Conservation (phyloP, 1,140 invertebrate genomes). For the Aphelenchoides avenae region DNA sequence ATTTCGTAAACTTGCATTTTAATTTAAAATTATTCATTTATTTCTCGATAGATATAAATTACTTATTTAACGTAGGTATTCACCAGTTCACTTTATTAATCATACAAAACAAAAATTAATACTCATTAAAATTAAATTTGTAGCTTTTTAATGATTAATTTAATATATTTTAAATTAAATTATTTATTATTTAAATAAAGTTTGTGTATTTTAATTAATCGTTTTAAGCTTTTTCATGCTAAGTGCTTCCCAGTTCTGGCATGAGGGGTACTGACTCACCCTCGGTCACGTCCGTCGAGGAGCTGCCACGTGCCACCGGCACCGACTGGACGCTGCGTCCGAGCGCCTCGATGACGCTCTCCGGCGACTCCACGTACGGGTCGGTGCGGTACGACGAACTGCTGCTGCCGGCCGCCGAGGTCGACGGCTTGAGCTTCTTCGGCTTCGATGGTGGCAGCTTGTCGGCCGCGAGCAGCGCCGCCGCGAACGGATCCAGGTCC, state of each 20-base stretch:
- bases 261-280: neutral
- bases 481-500: slow-evolving; percentile 17
- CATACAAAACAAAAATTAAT: too few relatives aligned
- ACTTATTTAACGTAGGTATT: too few relatives aligned
- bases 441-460: slow-evolving; percentile 11
- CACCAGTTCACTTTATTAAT: too few relatives aligned
- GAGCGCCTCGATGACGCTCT: slow-evolving; percentile 6
- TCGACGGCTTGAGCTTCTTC: slow-evolving; percentile 8
- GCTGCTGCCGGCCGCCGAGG: slow-evolving; percentile 12
- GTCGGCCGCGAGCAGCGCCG: slow-evolving; percentile 11
- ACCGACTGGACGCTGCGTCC: neutral
- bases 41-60: too few relatives aligned
- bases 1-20: too few relatives aligned
- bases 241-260: neutral
- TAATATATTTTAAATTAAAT: too few relatives aligned
- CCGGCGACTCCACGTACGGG: neutral
- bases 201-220: too few relatives aligned
- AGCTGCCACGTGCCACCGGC: neutral
- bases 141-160: too few relatives aligned
- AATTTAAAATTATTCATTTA: too few relatives aligned
- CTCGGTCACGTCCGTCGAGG: neutral
- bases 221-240: slow-evolving; percentile 1
- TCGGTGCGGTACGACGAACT: neutral
- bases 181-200: too few relatives aligned
- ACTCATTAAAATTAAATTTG: too few relatives aligned